Evolutionary conservation across 2,113 vertebrate genomes (phyloP).

Genomic region (Chloropsis cyanopogon): DNA sequence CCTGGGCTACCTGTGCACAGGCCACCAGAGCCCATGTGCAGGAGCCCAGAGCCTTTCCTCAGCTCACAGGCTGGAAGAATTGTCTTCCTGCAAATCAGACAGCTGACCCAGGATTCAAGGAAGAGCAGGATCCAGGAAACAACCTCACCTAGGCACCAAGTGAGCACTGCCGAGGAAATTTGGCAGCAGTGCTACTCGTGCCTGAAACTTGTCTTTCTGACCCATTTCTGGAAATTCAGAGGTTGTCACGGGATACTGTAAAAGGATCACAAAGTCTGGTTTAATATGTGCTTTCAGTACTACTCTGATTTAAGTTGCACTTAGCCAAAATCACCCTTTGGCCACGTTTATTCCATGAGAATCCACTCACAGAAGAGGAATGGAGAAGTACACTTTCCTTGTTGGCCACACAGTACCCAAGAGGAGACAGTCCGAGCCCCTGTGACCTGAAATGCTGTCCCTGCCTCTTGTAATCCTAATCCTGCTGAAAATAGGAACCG

Average conservation of each 20-base stretch:
- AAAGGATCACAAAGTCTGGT: not conserved
- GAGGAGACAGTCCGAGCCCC: not conserved
- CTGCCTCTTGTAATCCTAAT: not conserved
- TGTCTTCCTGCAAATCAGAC: not conserved
- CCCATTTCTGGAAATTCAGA: not conserved
- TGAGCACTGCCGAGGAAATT: rapidly evolving
- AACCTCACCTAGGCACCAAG: not conserved
- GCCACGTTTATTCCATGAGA: rapidly evolving
- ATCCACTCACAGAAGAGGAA: not conserved
- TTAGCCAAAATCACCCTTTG: not conserved
- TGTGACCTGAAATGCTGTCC: not conserved
- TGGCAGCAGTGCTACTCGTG: rapidly evolving
- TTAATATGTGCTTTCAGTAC: not conserved
- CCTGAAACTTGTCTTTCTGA: not conserved
- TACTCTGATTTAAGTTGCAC: rapidly evolving
- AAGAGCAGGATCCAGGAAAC: not conserved
- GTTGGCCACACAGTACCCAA: not conserved
- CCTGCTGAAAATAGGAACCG: not conserved
- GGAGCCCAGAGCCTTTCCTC: not conserved
- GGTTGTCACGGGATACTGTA: not conserved
- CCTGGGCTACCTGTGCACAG: not conserved
- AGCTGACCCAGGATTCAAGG: not conserved
- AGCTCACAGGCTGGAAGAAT: not conserved
- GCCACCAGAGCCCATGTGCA: rapidly evolving
- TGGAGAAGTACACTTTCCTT: not conserved